phyloP scores from a whole-genome alignment of 2,797 vertebrate genomes.

The Smutsia temminckii region DNA sequence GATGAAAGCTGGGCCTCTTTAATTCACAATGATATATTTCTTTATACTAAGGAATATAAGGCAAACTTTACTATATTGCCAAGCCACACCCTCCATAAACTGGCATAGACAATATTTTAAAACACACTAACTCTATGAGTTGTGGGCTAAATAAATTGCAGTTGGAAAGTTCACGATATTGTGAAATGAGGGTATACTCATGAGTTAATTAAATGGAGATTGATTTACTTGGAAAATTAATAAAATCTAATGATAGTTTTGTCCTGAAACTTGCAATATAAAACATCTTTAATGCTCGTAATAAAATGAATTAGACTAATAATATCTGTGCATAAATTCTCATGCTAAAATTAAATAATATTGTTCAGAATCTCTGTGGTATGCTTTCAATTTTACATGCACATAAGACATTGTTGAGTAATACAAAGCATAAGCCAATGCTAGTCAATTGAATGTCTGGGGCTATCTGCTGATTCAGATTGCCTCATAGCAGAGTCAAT shows the following conservation, averaged over 20 bases:
- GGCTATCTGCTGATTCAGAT: not conserved
- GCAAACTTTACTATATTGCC: not conserved
- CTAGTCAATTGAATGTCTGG: not conserved
- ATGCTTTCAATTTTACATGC: not conserved
- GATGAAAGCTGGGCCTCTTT: not conserved
- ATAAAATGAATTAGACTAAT: conserved; percentile 49
- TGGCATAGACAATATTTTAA: not conserved
- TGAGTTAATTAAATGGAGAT: not conserved
- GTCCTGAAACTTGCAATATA: conserved; percentile 15
- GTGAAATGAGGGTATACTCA: not conserved
- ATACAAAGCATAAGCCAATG: not conserved
- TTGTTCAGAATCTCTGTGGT: not conserved
- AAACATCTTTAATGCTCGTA: conserved; percentile 32
- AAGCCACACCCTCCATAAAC: not conserved
- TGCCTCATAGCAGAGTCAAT: not conserved
- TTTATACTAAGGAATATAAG: not conserved
- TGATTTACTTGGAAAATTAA: conserved; percentile 53
- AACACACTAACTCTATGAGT: not conserved
- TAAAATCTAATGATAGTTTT: conserved; percentile 49
- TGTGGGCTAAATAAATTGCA: not conserved
- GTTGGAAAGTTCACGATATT: not conserved
- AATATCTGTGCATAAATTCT: not conserved
- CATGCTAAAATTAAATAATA: conserved; percentile 6
- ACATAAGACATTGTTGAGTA: not conserved
- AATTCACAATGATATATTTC: not conserved